phyloP scores from a whole-genome alignment of 2,113 vertebrate genomes.

The Astur gentilis region DNA sequence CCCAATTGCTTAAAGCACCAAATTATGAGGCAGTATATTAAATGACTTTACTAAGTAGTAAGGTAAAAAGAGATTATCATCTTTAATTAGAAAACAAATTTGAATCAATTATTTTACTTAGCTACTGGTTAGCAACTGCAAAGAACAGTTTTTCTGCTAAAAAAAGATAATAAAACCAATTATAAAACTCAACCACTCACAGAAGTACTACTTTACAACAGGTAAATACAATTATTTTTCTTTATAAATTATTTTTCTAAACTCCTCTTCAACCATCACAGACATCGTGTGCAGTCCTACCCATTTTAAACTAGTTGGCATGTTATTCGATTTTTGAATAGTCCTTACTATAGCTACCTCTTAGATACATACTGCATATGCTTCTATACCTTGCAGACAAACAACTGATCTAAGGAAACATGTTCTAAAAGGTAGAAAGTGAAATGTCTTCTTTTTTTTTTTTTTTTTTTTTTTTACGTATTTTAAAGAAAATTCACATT shows the following conservation, averaged over 20 bases:
- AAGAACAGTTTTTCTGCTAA: not conserved
- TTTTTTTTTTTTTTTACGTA: not conserved
- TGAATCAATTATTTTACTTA: not conserved
- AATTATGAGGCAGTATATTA: not conserved
- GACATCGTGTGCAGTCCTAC: not conserved
- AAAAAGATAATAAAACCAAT: not conserved
- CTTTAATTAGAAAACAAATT: slow-evolving; percentile 1
- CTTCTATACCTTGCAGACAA: not conserved
- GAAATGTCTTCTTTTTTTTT: not conserved
- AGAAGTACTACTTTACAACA: not conserved
- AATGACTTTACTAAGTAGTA: not conserved
- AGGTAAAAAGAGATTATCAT: not conserved
- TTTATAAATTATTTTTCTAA: not conserved
- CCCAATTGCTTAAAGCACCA: not conserved
- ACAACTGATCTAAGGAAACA: not conserved
- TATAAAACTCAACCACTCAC: not conserved
- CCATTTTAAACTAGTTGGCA: not conserved
- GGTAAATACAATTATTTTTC: not conserved
- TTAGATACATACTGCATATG: not conserved
- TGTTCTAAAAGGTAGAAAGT: not conserved
- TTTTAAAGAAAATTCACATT: not conserved
- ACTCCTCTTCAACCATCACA: not conserved
- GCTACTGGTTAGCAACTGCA: not conserved
- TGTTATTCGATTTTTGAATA: not conserved
- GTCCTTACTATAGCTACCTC: not conserved